phyloP scores from a whole-genome alignment of 2,888 invertebrate species.

The Eremobia ochroleuca region DNA sequence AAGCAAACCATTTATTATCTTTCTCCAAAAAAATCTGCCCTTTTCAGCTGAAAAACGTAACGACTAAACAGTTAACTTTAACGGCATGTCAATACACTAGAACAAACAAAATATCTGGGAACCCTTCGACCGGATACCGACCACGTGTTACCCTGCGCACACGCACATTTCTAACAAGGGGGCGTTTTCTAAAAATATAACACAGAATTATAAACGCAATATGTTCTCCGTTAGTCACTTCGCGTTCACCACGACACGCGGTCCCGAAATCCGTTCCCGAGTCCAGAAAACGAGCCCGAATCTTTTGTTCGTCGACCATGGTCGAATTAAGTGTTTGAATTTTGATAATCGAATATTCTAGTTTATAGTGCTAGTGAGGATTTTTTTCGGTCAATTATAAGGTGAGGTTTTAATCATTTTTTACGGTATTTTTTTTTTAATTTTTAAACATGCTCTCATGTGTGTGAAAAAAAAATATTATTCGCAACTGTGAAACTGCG shows the following conservation, averaged over 20 bases:
- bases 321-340: slow-evolving; percentile 65
- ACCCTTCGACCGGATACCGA: slow-evolving; percentile 81
- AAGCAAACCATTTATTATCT: background rate
- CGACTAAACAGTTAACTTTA: slow-evolving; percentile 35
- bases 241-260: slow-evolving; percentile 75
- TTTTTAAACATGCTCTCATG: no score
- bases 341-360: slow-evolving; percentile 18
- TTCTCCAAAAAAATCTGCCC: slow-evolving; percentile 9
- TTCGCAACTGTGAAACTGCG: background rate
- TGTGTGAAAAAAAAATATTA: background rate
- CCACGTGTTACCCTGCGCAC: slow-evolving; percentile 80
- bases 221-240: slow-evolving; percentile 81
- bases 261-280: slow-evolving; percentile 61
- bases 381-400: slow-evolving; percentile 12
- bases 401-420: slow-evolving; percentile 18
- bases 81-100: slow-evolving; percentile 59
- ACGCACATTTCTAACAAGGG: slow-evolving; percentile 82
- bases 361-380: slow-evolving; percentile 45
- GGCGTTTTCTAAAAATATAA: slow-evolving; percentile 90
- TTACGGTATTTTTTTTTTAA: background rate
- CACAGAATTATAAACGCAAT: slow-evolving; percentile 79
- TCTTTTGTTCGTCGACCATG: slow-evolving; percentile 65
- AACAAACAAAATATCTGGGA: slow-evolving; percentile 75
- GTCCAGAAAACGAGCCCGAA: slow-evolving; percentile 43
- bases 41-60: slow-evolving; percentile 4